Evolutionary conservation across 2,113 vertebrate genomes (phyloP).

Genomic region (Porphyrio hochstetteri): DNA sequence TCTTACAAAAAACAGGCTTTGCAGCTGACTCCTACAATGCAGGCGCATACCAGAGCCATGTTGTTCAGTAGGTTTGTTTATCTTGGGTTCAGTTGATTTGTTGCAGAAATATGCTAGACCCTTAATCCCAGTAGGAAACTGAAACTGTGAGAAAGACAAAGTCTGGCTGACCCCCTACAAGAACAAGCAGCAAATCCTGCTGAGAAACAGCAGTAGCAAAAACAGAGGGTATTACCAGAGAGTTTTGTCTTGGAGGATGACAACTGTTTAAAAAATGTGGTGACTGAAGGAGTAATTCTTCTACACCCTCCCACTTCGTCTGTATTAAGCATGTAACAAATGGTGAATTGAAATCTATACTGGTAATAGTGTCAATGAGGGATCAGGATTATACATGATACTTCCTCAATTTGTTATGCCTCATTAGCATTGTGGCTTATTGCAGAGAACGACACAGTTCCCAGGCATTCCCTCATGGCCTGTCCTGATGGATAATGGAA

Average conservation of each 20-base stretch:
- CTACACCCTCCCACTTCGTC: slow-evolving; percentile 55
- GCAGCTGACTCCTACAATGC: slow-evolving; percentile 39
- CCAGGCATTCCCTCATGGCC: slow-evolving; percentile 71
- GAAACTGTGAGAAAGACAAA: slow-evolving; percentile 81
- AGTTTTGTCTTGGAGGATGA: slow-evolving; percentile 69
- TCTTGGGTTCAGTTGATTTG: slow-evolving; percentile 71
- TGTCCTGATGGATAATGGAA: slow-evolving; percentile 76
- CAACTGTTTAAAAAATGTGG: slow-evolving; percentile 68
- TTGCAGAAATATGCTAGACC: slow-evolving; percentile 73
- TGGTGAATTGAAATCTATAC: slow-evolving; percentile 66
- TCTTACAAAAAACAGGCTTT: background rate
- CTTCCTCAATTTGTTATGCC: slow-evolving; percentile 78
- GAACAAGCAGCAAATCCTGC: slow-evolving; percentile 71
- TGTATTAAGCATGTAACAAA: slow-evolving; percentile 72
- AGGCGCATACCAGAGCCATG: background rate
- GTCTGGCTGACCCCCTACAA: slow-evolving; percentile 77
- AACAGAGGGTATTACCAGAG: slow-evolving; percentile 57
- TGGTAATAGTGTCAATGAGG: slow-evolving; percentile 79
- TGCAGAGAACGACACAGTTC: slow-evolving; percentile 57
- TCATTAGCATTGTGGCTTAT: slow-evolving; percentile 77
- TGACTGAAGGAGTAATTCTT: slow-evolving; percentile 51
- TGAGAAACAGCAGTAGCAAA: slow-evolving; percentile 73
- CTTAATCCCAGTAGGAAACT: slow-evolving; percentile 73
- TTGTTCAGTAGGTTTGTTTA: slow-evolving; percentile 70
- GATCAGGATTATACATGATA: slow-evolving; percentile 79